Conservation (phyloP, 2,888 invertebrate genomes). For the Octonoba sinensis region DNA sequence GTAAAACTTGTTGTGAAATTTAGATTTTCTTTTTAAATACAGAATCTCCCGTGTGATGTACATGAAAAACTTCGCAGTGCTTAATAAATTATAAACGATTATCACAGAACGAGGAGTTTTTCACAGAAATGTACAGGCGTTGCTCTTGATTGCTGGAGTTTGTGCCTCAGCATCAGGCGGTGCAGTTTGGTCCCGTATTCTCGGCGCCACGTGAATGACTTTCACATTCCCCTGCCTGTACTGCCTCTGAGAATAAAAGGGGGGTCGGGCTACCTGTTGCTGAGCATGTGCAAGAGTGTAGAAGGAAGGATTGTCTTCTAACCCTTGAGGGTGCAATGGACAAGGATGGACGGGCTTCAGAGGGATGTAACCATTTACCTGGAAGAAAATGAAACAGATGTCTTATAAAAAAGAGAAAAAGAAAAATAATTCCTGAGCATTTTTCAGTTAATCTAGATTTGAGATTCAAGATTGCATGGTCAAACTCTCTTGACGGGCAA, state of each 20-base stretch:
- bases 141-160: conserved; percentile 31
- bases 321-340: conserved; percentile 12
- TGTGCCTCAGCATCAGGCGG: background rate
- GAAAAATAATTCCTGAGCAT: background rate
- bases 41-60: too few relatives aligned
- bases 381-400: background rate
- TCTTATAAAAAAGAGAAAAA: background rate
- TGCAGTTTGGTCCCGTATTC: conserved; percentile 23
- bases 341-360: conserved; percentile 16
- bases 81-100: too few relatives aligned
- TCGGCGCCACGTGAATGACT: conserved; percentile 55
- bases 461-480: too few relatives aligned
- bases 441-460: background rate
- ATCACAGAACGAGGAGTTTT: background rate
- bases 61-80: too few relatives aligned
- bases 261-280: background rate
- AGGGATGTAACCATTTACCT: conserved; percentile 45
- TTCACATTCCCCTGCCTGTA: conserved; percentile 28
- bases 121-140: conserved; percentile 44
- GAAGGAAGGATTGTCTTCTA: background rate
- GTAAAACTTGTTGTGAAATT: too few relatives aligned
- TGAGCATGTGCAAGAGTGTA: conserved; percentile 10
- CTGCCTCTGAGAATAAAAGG: background rate
- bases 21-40: too few relatives aligned
- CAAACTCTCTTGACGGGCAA: too few relatives aligned